Base-by-base conservation (phyloP, 2,113 vertebrate genomes). In the Aramus guarauna region DNA sequence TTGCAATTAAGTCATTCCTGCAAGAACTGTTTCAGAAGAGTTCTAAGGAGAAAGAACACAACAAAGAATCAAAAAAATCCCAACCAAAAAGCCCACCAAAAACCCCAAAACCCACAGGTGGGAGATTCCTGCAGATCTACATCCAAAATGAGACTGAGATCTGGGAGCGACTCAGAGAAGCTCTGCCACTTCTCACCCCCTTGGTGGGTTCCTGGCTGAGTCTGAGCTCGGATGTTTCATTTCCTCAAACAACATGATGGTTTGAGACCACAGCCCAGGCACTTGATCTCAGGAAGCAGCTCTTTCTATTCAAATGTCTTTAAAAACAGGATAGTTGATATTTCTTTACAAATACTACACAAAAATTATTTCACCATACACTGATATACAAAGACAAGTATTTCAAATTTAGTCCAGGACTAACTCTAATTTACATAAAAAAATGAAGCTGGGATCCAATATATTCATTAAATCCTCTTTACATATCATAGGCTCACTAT, bases 401-500 rank as follows among this genome's bases (percentile, higher is more conserved):
- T 36, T 55, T 58, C 52, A 24, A 8, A 63, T 78, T 37, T 4
- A n/a, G 17, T 37, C n/a, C 59, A 16, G 16, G 34, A 30, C 62
- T 69, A 13, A 19, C 15, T 68, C 19, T 19, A 56, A 76, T 6
- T 15, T 21, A 50, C 4, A 5, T 30, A 37, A 32, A 55, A 34
- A 11, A 59, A 21, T 0, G 1, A 58, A 89, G 21, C 17, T 63
- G 87, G 30, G 32, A 58, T 53, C 15, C 37, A 39, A 14, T 10
- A 26, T 1, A 9, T 18, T 62, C 23, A 34, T 53, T 22, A 64
- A 73, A 73, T 26, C 9, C 15, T 81, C 14, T 47, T 52, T 64
- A 36, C 7, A 2, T 6, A 41, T 22, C 32, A 13, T 0, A 36
- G 64, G 27, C 3, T 34, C 29, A 4, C 29, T 29, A 4, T 53